Evolutionary conservation across 2,797 vertebrate genomes (phyloP).

Genomic region (Epinephelus coioides): DNA sequence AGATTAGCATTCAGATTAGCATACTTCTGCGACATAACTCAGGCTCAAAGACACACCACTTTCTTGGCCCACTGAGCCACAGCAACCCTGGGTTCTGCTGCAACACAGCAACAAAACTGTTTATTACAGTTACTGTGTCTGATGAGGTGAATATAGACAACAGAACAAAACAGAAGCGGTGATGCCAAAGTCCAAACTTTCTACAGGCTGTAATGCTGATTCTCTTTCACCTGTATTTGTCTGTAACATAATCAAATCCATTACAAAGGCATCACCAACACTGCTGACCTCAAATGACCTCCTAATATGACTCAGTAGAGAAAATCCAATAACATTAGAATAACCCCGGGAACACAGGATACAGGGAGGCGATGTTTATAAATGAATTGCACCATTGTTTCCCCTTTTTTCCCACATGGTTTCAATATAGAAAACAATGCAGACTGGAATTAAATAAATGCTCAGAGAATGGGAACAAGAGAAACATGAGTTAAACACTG

Average conservation of each 20-base stretch:
- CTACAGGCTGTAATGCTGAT: background rate
- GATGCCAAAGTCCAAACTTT: background rate
- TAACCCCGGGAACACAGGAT: slow-evolving; percentile 5
- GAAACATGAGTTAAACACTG: slow-evolving; percentile 21
- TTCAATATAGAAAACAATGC: slow-evolving; percentile 47
- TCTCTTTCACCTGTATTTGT: slow-evolving; percentile 7
- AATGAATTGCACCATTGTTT: slow-evolving; percentile 27
- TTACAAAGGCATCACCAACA: background rate
- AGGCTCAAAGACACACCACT: background rate
- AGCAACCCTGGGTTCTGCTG: background rate
- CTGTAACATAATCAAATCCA: slow-evolving; percentile 3
- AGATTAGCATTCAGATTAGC: slow-evolving; percentile 5
- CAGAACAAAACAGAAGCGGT: background rate
- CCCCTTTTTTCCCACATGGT: slow-evolving; percentile 38
- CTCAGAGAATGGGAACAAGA: slow-evolving; percentile 4
- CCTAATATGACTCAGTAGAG: slow-evolving; percentile 10
- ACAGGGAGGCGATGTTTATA: slow-evolving; percentile 21
- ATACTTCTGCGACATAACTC: background rate
- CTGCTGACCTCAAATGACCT: background rate
- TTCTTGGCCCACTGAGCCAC: background rate
- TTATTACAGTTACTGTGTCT: slow-evolving; percentile 23
- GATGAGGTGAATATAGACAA: slow-evolving; percentile 31
- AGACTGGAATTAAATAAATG: slow-evolving; percentile 18
- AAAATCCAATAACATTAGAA: slow-evolving; percentile 6
- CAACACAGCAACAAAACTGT: slow-evolving; percentile 13